phyloP scores from a whole-genome alignment of 2,797 vertebrate species.

The Spinibarbus caldwelli region DNA sequence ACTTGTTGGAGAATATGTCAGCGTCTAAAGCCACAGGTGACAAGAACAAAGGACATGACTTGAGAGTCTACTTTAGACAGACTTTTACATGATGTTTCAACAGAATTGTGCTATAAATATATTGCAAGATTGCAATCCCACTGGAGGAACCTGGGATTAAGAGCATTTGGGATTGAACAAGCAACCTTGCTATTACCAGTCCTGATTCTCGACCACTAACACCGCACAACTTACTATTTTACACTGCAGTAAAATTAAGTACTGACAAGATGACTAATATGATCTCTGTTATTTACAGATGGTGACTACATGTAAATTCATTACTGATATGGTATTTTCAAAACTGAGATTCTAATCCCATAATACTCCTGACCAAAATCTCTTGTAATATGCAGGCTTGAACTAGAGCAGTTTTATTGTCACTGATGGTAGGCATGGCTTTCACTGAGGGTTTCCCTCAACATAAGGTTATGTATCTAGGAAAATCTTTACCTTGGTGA shows the following conservation, averaged over 20 bases:
- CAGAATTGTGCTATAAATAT: neutral
- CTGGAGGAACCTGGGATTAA: neutral
- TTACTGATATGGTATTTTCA: constrained; percentile 4
- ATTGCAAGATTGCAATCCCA: neutral
- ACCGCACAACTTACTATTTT: neutral
- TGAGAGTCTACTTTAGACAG: neutral
- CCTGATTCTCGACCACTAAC: neutral
- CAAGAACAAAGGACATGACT: neutral
- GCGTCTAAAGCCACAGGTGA: constrained; percentile 67
- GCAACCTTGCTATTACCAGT: neutral
- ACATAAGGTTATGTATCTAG: constrained; percentile 35
- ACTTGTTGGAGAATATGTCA: constrained; percentile 82
- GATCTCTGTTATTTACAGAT: neutral
- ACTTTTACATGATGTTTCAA: neutral
- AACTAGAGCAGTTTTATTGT: constrained; percentile 17
- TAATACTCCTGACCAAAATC: neutral
- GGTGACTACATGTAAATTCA: neutral
- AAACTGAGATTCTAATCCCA: constrained; percentile 13
- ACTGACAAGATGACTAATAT: neutral
- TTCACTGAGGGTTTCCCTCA: constrained; percentile 53
- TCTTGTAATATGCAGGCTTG: constrained; percentile 8
- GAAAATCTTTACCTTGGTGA: constrained; percentile 26
- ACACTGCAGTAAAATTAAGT: neutral
- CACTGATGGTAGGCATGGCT: constrained; percentile 22
- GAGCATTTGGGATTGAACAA: neutral